Conservation (phyloP, 2,888 invertebrate genomes). For the Cryptosula pallasiana region DNA sequence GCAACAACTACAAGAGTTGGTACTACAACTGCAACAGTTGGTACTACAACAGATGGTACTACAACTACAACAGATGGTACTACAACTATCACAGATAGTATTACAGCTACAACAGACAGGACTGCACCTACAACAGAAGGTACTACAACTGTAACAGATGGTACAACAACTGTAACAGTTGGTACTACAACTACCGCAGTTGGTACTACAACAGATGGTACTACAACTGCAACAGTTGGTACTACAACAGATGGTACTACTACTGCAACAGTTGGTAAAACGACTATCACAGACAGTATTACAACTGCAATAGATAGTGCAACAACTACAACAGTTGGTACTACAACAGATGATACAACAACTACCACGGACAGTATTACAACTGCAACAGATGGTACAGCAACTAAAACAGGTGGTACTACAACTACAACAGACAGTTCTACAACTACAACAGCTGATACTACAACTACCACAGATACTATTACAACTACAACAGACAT, state of each 20-base stretch:
- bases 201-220: background rate
- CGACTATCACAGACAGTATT: background rate
- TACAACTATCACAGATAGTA: background rate
- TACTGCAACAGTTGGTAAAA: too few relatives aligned
- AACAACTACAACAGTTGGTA: background rate
- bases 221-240: too few relatives aligned
- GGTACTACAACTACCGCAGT: background rate
- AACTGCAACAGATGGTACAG: background rate
- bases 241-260: background rate
- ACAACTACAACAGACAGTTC: background rate
- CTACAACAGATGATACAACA: background rate
- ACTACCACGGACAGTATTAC: background rate
- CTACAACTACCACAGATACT: background rate
- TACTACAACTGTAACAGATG: background rate
- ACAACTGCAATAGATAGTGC: background rate
- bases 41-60: too few relatives aligned
- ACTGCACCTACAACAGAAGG: too few relatives aligned
- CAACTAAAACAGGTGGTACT: background rate
- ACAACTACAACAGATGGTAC: too few relatives aligned
- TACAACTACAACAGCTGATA: background rate
- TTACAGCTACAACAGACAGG: too few relatives aligned
- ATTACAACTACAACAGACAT: too few relatives aligned
- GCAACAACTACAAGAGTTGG: background rate
- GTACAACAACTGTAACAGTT: background rate
- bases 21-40: background rate